Evolutionary conservation across 2,888 invertebrate genomes (phyloP).

Genomic region (Phaedon cochleariae): DNA sequence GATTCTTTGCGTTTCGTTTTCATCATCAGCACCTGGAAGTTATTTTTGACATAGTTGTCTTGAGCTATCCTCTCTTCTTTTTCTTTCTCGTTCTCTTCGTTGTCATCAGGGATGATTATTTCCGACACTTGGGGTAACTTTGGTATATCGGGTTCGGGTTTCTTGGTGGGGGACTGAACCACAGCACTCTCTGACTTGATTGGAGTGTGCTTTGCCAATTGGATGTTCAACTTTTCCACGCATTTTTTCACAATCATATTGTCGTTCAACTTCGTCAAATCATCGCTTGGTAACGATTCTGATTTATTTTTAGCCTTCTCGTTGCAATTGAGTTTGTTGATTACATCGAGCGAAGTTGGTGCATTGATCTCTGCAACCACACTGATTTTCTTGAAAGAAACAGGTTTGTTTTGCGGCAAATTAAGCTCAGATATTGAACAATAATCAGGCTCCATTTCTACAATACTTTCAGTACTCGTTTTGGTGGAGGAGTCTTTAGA

Average conservation of each 20-base stretch:
- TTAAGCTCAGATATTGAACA: conserved; percentile 81
- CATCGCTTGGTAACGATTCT: conserved; percentile 6
- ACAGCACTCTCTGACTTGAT: conserved; percentile 48
- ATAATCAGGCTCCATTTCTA: conserved; percentile 73
- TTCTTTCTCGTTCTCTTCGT: conserved; percentile 55
- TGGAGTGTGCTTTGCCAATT: conserved; percentile 56
- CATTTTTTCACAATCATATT: conserved; percentile 55
- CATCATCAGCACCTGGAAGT: conserved; percentile 60
- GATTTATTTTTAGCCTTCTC: conserved; percentile 13
- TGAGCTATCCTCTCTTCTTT: conserved; percentile 55
- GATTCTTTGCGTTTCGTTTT: conserved; percentile 60
- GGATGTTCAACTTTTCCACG: conserved; percentile 57
- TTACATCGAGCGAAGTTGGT: conserved; percentile 49
- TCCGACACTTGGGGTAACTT: conserved; percentile 79
- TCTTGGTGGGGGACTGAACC: conserved; percentile 55
- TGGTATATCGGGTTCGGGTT: conserved; percentile 72
- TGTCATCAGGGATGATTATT: conserved; percentile 76
- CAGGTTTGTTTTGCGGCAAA: conserved; percentile 55
- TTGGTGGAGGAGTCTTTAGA: conserved; percentile 43
- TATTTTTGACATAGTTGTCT: conserved; percentile 62
- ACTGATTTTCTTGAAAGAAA: conserved; percentile 53
- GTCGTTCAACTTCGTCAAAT: conserved; percentile 18
- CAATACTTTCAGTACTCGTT: conserved; percentile 47
- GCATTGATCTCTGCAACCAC: conserved; percentile 58
- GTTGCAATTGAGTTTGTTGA: conserved; percentile 46